phyloP scores from a whole-genome alignment of 2,113 vertebrate species.

The Chlorocebus sabaeus region DNA sequence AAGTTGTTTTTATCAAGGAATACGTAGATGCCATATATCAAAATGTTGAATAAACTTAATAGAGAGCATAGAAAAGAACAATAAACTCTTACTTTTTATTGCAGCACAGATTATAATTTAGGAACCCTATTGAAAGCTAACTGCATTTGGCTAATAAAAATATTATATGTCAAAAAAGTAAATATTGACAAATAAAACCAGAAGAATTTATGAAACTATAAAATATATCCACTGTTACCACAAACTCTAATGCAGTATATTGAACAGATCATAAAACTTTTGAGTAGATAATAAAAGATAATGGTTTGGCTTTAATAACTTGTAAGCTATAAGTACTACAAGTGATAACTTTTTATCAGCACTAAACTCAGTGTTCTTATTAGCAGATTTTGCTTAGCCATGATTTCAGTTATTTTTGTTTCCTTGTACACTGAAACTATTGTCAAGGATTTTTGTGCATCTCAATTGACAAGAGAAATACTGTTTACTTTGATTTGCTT shows the following conservation, averaged over 20 bases:
- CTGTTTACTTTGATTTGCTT: constrained; percentile 48
- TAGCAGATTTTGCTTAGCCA: constrained; percentile 45
- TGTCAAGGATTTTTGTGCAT: constrained; percentile 57
- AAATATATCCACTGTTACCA: constrained; percentile 69
- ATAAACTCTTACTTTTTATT: constrained; percentile 56
- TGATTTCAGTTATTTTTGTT: not conserved
- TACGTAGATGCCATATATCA: not conserved
- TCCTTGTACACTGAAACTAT: not conserved
- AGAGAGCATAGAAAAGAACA: constrained; percentile 20
- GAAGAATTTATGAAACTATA: constrained; percentile 76
- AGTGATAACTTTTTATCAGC: constrained; percentile 31
- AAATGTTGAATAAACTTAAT: constrained; percentile 54
- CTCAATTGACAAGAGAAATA: constrained; percentile 61
- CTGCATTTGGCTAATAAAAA: constrained; percentile 10
- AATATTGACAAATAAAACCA: constrained; percentile 74
- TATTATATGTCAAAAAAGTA: constrained; percentile 61
- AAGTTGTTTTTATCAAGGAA: not conserved
- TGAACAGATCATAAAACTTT: constrained; percentile 70
- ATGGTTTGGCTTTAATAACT: constrained; percentile 69
- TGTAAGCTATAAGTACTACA: constrained; percentile 44
- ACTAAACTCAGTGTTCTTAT: constrained; percentile 6
- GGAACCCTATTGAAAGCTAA: constrained; percentile 45
- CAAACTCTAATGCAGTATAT: constrained; percentile 68
- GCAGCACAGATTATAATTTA: constrained; percentile 54
- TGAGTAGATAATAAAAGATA: constrained; percentile 70